Conservation (phyloP, 1,140 invertebrate species). For the Musca vetustissima region DNA sequence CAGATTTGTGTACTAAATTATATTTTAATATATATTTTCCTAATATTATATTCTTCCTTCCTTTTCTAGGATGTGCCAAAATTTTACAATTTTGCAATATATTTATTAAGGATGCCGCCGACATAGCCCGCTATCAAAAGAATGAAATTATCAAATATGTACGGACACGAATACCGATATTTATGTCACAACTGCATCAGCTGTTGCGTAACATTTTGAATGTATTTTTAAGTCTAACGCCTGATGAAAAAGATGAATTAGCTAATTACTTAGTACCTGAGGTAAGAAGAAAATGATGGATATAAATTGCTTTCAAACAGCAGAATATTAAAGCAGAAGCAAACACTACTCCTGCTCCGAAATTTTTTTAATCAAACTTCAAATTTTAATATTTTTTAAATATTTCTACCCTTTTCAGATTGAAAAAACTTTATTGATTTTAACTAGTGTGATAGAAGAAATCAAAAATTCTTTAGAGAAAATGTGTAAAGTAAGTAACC, state of each 20-base stretch:
- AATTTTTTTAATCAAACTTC: no score
- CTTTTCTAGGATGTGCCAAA: constrained; percentile 57
- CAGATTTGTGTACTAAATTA: no score
- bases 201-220: constrained; percentile 63
- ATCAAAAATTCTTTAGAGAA: constrained; percentile 52
- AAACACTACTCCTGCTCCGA: no score
- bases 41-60: background rate
- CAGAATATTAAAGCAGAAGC: no score
- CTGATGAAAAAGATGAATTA: constrained; percentile 62
- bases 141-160: constrained; percentile 69
- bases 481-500: constrained; percentile 46
- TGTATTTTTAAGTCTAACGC: constrained; percentile 61
- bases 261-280: constrained; percentile 67
- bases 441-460: constrained; percentile 52
- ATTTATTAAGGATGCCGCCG: constrained; percentile 62
- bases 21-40: no score
- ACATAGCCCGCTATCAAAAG: constrained; percentile 62
- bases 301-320: no score
- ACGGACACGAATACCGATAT: constrained; percentile 65
- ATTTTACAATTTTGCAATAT: constrained; percentile 65
- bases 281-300: no score
- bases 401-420: constrained; percentile 37
- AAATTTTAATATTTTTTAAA: background rate
- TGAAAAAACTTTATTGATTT: constrained; percentile 47
- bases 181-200: constrained; percentile 63